Evolutionary conservation across 2,797 vertebrate genomes (phyloP).

Genomic region (Phalloptychus januarius): DNA sequence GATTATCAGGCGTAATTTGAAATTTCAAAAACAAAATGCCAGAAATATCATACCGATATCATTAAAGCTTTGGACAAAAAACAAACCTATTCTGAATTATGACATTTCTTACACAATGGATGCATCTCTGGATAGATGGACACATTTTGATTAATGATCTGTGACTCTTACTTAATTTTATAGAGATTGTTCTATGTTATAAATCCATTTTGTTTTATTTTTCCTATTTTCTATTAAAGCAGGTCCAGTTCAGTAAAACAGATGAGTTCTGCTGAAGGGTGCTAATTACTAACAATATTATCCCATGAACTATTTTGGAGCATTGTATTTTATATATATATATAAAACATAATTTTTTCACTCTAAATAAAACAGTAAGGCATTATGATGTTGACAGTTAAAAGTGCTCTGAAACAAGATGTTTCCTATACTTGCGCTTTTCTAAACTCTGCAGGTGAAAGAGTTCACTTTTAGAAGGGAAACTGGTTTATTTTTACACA

Average conservation of each 20-base stretch:
- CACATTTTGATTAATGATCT: background rate
- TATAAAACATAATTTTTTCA: background rate
- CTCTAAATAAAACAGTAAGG: no score
- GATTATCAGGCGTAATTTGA: no score
- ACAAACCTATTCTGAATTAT: background rate
- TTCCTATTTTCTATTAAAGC: background rate
- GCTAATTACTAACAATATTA: background rate
- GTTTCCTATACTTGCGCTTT: background rate
- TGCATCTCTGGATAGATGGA: background rate
- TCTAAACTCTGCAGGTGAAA: background rate
- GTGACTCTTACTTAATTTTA: background rate
- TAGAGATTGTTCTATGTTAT: background rate
- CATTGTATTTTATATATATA: background rate
- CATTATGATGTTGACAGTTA: background rate
- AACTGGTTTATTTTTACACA: background rate
- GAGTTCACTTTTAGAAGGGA: background rate
- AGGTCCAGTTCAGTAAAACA: background rate
- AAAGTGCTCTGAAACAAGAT: background rate
- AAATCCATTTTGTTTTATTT: background rate
- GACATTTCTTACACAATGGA: background rate
- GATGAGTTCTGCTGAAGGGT: background rate
- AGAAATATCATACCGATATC: background rate
- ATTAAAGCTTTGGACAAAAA: background rate
- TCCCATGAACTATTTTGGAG: background rate
- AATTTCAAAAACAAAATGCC: background rate